These are phyloP conservation scores for Sebastes fasciatus DNA, from an alignment of 2,113 vertebrate species.

Conservation along the genomic window DNA sequence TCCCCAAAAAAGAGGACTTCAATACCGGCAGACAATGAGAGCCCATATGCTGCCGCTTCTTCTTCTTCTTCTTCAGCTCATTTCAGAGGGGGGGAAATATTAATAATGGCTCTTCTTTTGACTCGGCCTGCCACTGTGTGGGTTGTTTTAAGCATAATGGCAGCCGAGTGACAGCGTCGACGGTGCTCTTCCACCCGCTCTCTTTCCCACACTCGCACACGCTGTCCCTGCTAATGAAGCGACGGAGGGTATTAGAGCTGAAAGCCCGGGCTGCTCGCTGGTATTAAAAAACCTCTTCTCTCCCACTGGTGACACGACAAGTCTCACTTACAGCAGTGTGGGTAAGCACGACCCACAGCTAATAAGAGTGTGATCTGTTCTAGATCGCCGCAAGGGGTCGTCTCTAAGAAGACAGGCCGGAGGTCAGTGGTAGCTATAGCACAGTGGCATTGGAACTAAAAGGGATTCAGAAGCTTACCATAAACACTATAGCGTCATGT, in stretches of 20 bases:
- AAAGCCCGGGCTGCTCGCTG: slow-evolving; percentile 44
- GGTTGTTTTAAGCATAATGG: slow-evolving; percentile 59
- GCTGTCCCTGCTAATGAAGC: slow-evolving; percentile 62
- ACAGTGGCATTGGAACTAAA: slow-evolving; percentile 1
- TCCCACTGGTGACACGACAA: slow-evolving; percentile 42
- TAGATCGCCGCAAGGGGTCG: neutral
- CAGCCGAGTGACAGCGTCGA: slow-evolving; percentile 62
- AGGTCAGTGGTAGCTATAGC: neutral
- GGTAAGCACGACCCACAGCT: slow-evolving; percentile 9
- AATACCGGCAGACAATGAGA: slow-evolving; percentile 48
- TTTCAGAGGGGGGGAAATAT: slow-evolving; percentile 53
- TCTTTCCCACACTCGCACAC: slow-evolving; percentile 39
- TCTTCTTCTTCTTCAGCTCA: slow-evolving; percentile 38
- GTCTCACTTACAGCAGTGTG: slow-evolving; percentile 37
- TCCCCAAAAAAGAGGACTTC: slow-evolving; percentile 46
- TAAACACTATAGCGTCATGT: neutral
- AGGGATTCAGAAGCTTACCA: neutral
- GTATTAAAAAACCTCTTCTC: slow-evolving; percentile 43
- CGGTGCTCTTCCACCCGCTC: slow-evolving; percentile 17
- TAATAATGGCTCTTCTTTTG: slow-evolving; percentile 62
- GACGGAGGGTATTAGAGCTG: slow-evolving; percentile 55
- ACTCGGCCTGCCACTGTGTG: slow-evolving; percentile 57
- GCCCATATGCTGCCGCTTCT: slow-evolving; percentile 11
- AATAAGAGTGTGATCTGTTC: slow-evolving; percentile 41
- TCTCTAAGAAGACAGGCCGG: slow-evolving; percentile 15